Conservation (phyloP, 2,888 invertebrate genomes). For the Sesamia inferens region DNA sequence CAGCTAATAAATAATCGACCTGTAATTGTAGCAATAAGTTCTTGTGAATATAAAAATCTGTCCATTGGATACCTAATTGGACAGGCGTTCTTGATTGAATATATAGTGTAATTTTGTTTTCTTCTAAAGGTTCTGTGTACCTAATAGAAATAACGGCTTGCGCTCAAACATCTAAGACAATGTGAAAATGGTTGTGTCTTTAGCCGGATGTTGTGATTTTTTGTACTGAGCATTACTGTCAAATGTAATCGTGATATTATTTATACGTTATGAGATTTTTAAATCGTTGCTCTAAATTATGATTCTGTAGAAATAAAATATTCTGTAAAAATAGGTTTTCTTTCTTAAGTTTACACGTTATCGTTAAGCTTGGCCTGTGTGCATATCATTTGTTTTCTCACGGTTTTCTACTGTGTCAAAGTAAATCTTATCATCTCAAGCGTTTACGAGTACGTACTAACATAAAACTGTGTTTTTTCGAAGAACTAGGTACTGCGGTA, state of each 20-base stretch:
- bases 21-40: not conserved
- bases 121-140: not conserved
- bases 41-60: not conserved
- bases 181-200: not conserved
- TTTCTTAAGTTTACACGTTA: conserved; percentile 16
- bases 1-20: not conserved
- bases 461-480: conserved; percentile 41
- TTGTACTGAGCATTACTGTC: not conserved
- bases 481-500: conserved; percentile 42
- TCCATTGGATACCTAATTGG: not conserved
- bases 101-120: not conserved
- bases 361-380: conserved; percentile 28
- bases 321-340: conserved; percentile 2
- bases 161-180: not conserved
- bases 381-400: conserved; percentile 47
- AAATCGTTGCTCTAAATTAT: not conserved
- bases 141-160: not conserved
- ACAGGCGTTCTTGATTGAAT: not conserved
- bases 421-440: conserved; percentile 45
- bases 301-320: not conserved
- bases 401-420: conserved; percentile 31
- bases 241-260: not conserved
- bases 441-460: conserved; percentile 34
- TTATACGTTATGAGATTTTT: not conserved
- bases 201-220: not conserved